phyloP scores from a whole-genome alignment of 2,888 invertebrate species.

The Rhopalosiphum nymphaeae region DNA sequence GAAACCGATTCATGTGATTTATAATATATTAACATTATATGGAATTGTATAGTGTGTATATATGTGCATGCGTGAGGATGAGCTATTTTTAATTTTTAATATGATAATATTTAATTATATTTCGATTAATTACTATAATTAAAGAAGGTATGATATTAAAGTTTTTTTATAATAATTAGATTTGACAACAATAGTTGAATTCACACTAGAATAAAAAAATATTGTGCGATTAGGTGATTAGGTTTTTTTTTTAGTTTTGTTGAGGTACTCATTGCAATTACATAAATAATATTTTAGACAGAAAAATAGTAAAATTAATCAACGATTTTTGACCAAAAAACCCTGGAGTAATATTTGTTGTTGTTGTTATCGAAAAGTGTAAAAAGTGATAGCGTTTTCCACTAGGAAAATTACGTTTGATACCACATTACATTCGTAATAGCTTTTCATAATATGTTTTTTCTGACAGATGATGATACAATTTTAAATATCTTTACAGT shows the following conservation, averaged over 20 bases:
- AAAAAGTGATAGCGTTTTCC: neutral
- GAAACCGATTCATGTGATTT: neutral
- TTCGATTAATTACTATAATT: neutral
- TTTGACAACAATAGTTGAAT: neutral
- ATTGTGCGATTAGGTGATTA: neutral
- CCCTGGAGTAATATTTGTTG: neutral
- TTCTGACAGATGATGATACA: neutral
- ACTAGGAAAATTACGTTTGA: neutral
- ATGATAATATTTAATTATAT: neutral
- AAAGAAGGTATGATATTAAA: neutral
- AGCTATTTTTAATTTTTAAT: neutral
- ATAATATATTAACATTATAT: neutral
- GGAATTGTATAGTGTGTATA: neutral
- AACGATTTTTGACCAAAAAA: neutral
- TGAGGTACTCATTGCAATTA: neutral
- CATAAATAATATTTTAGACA: neutral
- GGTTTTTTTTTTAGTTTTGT: neutral
- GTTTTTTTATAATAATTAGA: neutral
- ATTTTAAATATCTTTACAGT: neutral
- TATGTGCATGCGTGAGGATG: neutral
- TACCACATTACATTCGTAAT: neutral
- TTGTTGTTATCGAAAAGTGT: neutral
- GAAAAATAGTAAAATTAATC: neutral
- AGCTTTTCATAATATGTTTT: neutral
- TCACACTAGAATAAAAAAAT: neutral